Evolutionary conservation across 2,797 vertebrate genomes (phyloP), one percentile per base, ranked within the genome.

Genomic region (Hipposideros larvatus): DNA sequence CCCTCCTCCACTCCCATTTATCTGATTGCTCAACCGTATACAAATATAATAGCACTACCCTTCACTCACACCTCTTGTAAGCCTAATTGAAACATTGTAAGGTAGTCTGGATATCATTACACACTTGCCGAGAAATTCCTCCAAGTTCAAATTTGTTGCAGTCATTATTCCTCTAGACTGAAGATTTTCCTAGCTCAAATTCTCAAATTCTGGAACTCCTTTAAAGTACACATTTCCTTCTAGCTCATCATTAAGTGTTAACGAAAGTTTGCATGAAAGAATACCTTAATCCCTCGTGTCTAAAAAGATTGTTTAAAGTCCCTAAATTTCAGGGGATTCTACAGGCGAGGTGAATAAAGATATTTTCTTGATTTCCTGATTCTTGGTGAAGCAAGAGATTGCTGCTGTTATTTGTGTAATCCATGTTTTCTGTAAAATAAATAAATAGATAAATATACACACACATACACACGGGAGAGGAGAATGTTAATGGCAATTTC

Each of bases 271-370:
- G 19, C 53, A 65, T 73, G 73, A 90, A 91, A 78, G 61, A 65
- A 71, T 63, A 66, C 31, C 22, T 48, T 70, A 89, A 34, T 55
- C 9, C 9, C 41, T 90, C 65, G 78, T 21, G 13, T 91, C 59
- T 94, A 53, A 65, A 92, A 77, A 92, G 53, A 7, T 57, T 59
- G 18, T 24, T 87, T 91, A 83, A 57, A 43, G 48, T 46, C 7
- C 11, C 98, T 99, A 99, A 94, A 99, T 99, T 98, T 99, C 99
- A 4, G 99, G 98, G 1, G 99, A 99, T 98, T 99, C 99, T 92
- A 90, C 18, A 83, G 99, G 94, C 97, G 98, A 98, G 95, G 97
- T 87, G 22, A 98, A 98, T 93, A 98, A 98, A 26, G 98, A 82
- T 26, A 94, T 97, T 53, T 98, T 97, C 97, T 99, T 98, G 65